Percentiles rank a stretch among this genome's conserved stretches.
Conservation (phyloP, 2,888 invertebrate species). For the Plebejus argus region DNA sequence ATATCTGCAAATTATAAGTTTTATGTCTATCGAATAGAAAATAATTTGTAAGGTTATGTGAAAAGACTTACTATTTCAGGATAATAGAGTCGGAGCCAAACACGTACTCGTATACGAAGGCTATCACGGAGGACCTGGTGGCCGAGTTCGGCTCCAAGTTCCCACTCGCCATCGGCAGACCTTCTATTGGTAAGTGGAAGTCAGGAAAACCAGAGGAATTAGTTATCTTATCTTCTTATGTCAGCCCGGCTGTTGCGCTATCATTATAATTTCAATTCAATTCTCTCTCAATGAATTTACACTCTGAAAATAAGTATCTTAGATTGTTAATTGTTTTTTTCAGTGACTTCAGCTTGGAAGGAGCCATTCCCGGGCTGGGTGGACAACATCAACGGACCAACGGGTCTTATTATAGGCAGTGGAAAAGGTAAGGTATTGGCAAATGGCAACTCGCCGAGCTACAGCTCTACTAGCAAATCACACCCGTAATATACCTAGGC, state of each 20-base stretch:
- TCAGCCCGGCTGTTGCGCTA: no score
- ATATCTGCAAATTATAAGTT: no score
- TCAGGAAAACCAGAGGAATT: not conserved
- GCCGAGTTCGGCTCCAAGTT: conserved; percentile 85
- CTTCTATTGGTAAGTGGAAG: conserved; percentile 89
- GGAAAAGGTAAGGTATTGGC: conserved; percentile 83
- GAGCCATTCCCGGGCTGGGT: conserved; percentile 94
- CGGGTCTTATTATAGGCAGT: conserved; percentile 89
- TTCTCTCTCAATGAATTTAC: not conserved
- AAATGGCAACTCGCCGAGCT: no score
- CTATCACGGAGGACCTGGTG: conserved; percentile 92
- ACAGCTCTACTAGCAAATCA: no score
- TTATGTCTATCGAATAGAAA: no score
- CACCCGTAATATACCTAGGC: no score
- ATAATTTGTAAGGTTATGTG: not conserved
- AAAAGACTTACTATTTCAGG: conserved; percentile 57
- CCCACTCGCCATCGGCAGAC: conserved; percentile 92
- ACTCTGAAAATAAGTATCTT: not conserved
- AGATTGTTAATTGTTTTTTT: conserved; percentile 43
- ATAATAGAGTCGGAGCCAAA: conserved; percentile 91
- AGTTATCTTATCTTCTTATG: no score
- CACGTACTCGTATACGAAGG: conserved; percentile 97
- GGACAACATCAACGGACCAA: conserved; percentile 94
- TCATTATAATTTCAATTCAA: no score
- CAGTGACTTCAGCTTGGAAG: conserved; percentile 89